phyloP scores from a whole-genome alignment of 2,113 vertebrate genomes.

The Myrmecophaga tridactyla region DNA sequence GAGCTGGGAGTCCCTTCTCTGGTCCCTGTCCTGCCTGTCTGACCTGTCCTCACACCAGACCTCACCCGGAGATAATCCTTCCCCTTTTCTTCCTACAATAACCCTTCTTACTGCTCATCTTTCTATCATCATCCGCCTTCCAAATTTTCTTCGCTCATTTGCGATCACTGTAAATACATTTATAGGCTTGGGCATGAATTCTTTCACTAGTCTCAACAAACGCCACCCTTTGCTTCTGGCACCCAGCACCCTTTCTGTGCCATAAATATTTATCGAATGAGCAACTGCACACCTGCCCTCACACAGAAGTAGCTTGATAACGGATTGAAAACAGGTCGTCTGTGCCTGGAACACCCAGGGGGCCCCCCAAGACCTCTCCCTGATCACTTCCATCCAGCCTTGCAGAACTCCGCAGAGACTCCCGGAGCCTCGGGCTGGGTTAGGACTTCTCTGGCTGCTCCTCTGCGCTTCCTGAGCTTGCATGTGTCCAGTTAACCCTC shows the following conservation, averaged over 20 bases:
- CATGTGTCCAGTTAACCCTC: neutral
- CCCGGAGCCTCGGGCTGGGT: neutral
- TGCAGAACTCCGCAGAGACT: neutral
- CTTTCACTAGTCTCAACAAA: neutral
- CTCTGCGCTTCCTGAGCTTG: neutral
- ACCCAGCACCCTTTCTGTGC: neutral
- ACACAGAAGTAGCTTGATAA: conserved; percentile 9
- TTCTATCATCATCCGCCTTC: neutral
- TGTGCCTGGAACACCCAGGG: neutral
- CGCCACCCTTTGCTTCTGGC: neutral
- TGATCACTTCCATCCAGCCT: neutral
- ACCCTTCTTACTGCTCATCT: neutral
- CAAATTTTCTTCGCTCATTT: neutral
- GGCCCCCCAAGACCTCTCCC: neutral
- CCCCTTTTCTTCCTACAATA: conserved; percentile 18
- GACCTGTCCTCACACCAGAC: conserved; percentile 50
- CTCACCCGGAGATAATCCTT: conserved; percentile 34
- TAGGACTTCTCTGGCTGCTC: neutral
- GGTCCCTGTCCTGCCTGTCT: neutral
- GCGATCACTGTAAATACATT: neutral
- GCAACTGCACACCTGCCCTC: neutral
- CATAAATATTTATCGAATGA: neutral
- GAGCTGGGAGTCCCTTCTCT: neutral
- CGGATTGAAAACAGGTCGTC: neutral
- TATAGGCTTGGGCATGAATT: neutral